A percentile compares a stretch with the other conserved stretches of the same genome.
Evolutionary conservation across 2,888 invertebrate genomes (phyloP).

Genomic region (Diabrotica balteata): DNA sequence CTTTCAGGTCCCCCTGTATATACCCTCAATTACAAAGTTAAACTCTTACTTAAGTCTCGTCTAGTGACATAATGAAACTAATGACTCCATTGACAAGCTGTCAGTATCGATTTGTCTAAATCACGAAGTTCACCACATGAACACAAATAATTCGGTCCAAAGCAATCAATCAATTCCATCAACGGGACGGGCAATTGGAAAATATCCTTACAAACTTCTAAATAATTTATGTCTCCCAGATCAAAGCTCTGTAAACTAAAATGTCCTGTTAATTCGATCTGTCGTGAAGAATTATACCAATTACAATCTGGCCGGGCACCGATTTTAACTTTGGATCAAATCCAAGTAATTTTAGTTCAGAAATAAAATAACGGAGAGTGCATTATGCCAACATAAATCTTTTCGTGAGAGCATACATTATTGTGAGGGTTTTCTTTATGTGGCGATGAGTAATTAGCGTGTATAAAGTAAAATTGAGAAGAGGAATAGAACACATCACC

Average conservation of each 20-base stretch:
- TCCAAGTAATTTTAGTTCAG: conserved; percentile 28
- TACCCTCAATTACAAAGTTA: too few relatives aligned
- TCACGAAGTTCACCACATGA: not conserved
- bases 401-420: not conserved
- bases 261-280: conserved; percentile 41
- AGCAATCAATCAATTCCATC: conserved; percentile 8
- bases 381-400: conserved; percentile 23
- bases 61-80: not conserved
- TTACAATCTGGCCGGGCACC: conserved; percentile 36
- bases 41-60: too few relatives aligned
- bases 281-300: conserved; percentile 47
- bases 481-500: too few relatives aligned
- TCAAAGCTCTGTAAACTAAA: conserved; percentile 32
- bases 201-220: conserved; percentile 14
- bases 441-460: too few relatives aligned
- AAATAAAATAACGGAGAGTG: conserved; percentile 25
- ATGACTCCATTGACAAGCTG: conserved; percentile 1
- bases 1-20: too few relatives aligned
- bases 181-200: conserved; percentile 3
- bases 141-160: not conserved
- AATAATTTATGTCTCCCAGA: conserved; percentile 31
- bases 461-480: too few relatives aligned
- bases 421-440: not conserved
- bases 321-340: conserved; percentile 29
- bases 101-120: conserved; percentile 6